Base-by-base conservation (phyloP, 2,797 vertebrate species). In the Chanos chanos region DNA sequence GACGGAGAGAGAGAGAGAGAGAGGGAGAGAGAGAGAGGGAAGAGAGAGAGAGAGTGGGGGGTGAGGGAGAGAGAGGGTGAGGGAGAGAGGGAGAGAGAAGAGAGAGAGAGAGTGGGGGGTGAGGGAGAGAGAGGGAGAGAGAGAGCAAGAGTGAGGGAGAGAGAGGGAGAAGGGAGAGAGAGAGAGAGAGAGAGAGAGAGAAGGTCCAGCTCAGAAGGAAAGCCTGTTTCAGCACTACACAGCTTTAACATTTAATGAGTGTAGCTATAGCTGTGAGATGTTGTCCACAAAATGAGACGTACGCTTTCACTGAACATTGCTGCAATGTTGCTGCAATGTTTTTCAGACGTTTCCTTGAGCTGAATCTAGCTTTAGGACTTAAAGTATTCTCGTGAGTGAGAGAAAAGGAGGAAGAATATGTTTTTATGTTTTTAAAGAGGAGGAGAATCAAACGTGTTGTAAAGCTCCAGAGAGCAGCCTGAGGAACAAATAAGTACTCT, bases 231-330 rank as follows among this genome's bases (percentile, higher is more conserved):
- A n/a, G n/a, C n/a, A n/a, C n/a, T n/a, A n/a, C n/a, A n/a, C n/a
- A n/a, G n/a, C n/a, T 58, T 65, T 50, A 65, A 51, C 54, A 65
- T 58, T 65, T 58, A 51, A 65, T 65, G 63, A 51, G 53, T 40
- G 24, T 2, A 10, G 12, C 53, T 40, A 24, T 2, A 10, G 12
- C 18, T 16, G 25, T 30, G 51, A 40, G 24, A n/a, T 15, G 52
- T 57, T 56, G 25, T 21, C 43, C 48, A 13, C 49, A 36, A 48
- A 16, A 31, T 27, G 25, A 50, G 54, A 13, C 12, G 27, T 21
- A 41, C 10, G 48, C 31, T 45, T 57, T 28, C 15, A 22, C 41
- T 34, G 36, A n/a, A 36, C n/a, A n/a, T n/a, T n/a, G n/a, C n/a
- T n/a, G n/a, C n/a, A 30, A 39, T 22, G 22, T 12, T 19, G 15